These are phyloP conservation scores for Chelon auratus DNA, from an alignment of 2,797 vertebrate species.

Conservation along the genomic window DNA sequence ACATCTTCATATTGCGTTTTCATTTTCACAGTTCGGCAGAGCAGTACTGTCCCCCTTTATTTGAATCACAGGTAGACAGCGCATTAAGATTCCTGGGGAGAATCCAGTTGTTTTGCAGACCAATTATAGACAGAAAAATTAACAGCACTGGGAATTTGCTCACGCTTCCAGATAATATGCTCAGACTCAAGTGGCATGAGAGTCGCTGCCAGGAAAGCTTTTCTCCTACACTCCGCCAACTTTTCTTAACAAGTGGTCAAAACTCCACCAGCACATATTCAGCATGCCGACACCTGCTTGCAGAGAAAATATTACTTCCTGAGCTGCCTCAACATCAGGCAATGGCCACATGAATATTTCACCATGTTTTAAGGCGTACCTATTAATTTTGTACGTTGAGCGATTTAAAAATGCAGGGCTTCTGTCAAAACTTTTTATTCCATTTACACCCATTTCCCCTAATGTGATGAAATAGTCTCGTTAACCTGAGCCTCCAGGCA, in stretches of 20 bases:
- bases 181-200: constrained; percentile 5
- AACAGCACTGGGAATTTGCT: constrained; percentile 27
- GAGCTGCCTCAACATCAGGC: constrained; percentile 11
- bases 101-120: constrained; percentile 48
- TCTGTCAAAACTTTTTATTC: neutral
- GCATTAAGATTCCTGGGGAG: constrained; percentile 47
- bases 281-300: constrained; percentile 13
- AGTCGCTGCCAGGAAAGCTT: neutral
- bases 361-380: neutral
- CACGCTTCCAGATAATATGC: constrained; percentile 37
- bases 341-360: constrained; percentile 16
- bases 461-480: constrained; percentile 4
- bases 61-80: constrained; percentile 40
- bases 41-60: constrained; percentile 20
- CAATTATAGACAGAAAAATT: constrained; percentile 41
- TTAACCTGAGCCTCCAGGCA: constrained; percentile 1
- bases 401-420: constrained; percentile 17
- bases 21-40: constrained; percentile 22
- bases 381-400: neutral
- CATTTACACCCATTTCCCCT: constrained; percentile 4
- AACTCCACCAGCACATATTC: constrained; percentile 21
- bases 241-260: constrained; percentile 43
- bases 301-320: neutral
- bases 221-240: constrained; percentile 30
- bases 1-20: constrained; percentile 44